Percentiles rank a stretch among this genome's conserved stretches.
phyloP scores from a whole-genome alignment of 2,797 vertebrate species.

The Paramormyrops hopkinsi region DNA sequence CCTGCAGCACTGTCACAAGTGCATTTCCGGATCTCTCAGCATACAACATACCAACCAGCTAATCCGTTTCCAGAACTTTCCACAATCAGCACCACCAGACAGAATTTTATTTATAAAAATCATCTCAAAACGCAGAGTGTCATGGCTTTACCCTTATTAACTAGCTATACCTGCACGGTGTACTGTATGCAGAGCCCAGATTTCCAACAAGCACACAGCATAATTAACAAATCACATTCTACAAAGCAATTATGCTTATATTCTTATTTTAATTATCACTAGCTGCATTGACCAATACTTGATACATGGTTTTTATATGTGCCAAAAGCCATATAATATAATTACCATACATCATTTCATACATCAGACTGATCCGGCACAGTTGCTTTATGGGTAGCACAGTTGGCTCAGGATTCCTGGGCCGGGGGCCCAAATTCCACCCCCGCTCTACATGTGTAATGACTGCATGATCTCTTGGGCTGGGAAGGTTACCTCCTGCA shows the following conservation, averaged over 20 bases:
- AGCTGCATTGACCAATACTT: background rate
- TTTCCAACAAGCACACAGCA: background rate
- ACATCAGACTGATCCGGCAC: background rate
- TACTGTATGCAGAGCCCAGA: background rate
- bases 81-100: background rate
- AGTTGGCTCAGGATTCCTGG: background rate
- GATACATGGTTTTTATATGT: background rate
- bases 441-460: background rate
- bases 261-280: background rate
- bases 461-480: background rate
- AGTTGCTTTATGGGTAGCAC: background rate
- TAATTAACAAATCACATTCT: background rate
- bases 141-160: background rate
- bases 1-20: background rate
- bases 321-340: background rate
- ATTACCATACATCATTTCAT: background rate
- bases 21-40: background rate
- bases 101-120: background rate
- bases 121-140: background rate
- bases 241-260: background rate
- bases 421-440: background rate
- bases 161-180: background rate
- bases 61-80: background rate
- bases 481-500: background rate
- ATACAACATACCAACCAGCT: background rate